Conservation (phyloP, 1,140 invertebrate species). For the Trichoplusia ni region DNA sequence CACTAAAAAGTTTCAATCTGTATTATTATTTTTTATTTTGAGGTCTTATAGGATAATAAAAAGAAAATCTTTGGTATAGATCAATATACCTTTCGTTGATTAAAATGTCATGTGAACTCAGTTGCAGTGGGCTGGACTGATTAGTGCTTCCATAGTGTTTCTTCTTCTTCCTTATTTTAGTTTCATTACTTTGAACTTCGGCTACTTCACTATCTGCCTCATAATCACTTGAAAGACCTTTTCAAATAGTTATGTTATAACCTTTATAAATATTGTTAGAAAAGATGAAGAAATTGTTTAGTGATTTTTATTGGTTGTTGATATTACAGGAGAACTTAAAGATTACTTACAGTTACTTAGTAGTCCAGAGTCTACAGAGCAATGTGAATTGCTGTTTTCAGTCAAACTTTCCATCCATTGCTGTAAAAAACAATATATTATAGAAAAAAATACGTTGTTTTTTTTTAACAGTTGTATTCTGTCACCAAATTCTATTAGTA, state of each 20-base stretch:
- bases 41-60: too few species aligned
- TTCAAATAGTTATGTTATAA: not conserved
- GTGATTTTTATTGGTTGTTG: conserved; percentile 17
- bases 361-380: conserved; percentile 38
- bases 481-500: not conserved
- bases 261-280: conserved; percentile 1
- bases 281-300: not conserved
- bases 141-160: not conserved
- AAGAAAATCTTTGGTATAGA: too few species aligned
- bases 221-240: conserved; percentile 31
- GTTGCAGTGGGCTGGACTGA: not conserved
- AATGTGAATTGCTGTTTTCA: conserved; percentile 52
- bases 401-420: conserved; percentile 62
- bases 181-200: not conserved
- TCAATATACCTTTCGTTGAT: not conserved
- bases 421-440: conserved; percentile 44
- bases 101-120: not conserved
- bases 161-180: conserved; percentile 7
- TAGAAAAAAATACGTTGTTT: conserved; percentile 4
- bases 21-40: too few species aligned
- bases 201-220: conserved; percentile 24
- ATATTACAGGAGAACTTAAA: conserved; percentile 10
- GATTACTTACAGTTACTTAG: conserved; percentile 35
- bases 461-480: not conserved
- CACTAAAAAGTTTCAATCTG: too few species aligned